Conservation (phyloP, 2,113 vertebrate genomes). For the Panurus biarmicus region DNA sequence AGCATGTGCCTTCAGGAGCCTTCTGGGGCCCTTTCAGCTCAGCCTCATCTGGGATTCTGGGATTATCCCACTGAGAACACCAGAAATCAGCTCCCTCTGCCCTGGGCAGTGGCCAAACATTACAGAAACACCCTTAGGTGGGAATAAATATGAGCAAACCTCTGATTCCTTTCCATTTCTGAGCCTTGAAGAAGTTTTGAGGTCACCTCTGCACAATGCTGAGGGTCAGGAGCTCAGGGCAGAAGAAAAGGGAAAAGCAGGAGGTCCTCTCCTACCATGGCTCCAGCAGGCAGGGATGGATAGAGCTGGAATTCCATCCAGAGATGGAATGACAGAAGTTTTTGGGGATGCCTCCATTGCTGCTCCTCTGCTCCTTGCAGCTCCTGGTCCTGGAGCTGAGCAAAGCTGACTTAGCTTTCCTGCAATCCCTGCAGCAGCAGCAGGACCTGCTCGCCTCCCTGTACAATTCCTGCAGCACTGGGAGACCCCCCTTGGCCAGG, state of each 20-base stretch:
- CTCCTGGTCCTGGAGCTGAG: not conserved
- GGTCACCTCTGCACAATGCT: not conserved
- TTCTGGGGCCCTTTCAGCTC: not conserved
- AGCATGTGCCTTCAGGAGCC: not conserved
- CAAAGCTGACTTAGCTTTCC: not conserved
- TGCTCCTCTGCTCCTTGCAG: not conserved
- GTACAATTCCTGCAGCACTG: not conserved
- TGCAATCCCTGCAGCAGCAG: not conserved
- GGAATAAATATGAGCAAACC: not conserved
- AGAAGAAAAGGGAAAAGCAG: not conserved
- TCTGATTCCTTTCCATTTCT: not conserved
- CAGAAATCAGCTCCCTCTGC: not conserved
- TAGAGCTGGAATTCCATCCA: not conserved
- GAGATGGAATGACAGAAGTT: not conserved
- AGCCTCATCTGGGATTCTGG: not conserved
- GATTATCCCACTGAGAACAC: not conserved
- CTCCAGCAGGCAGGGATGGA: not conserved
- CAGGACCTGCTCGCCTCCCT: not conserved
- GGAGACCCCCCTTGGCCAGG: not conserved
- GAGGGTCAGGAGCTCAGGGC: not conserved
- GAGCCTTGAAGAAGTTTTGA: not conserved
- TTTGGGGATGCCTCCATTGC: not conserved
- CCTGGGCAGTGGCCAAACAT: not conserved
- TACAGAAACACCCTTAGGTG: not conserved
- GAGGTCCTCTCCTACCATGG: not conserved